Evolutionary conservation across 1,140 invertebrate genomes (phyloP).

Genomic region (Polyergus mexicanus): DNA sequence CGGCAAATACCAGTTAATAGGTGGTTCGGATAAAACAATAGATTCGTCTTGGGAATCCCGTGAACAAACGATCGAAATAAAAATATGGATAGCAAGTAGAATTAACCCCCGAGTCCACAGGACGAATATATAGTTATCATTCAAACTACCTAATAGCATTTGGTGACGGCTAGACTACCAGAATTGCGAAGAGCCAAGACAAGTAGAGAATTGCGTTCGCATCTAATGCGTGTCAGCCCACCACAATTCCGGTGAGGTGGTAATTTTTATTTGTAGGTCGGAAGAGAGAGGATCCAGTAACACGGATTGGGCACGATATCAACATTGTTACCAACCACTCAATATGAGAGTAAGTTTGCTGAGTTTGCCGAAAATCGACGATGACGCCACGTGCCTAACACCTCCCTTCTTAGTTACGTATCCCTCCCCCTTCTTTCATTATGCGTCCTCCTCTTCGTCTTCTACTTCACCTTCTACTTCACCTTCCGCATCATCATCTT

Average conservation of each 20-base stretch:
- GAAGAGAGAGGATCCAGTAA: slow-evolving; percentile 75
- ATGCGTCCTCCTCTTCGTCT: slow-evolving; percentile 87
- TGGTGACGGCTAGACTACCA: slow-evolving; percentile 84
- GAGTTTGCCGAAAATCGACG: slow-evolving; percentile 82
- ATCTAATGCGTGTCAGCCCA: slow-evolving; percentile 79
- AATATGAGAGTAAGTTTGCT: slow-evolving; percentile 86
- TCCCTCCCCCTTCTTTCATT: slow-evolving; percentile 84
- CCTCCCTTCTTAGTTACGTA: slow-evolving; percentile 85
- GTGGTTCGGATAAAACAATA: slow-evolving; percentile 81
- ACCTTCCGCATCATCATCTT: slow-evolving; percentile 87
- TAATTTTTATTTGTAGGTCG: slow-evolving; percentile 79
- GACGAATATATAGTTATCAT: slow-evolving; percentile 81
- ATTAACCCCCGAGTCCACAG: slow-evolving; percentile 48
- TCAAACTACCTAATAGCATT: slow-evolving; percentile 85
- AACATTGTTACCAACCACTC: slow-evolving; percentile 86
- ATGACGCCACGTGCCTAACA: slow-evolving; percentile 77
- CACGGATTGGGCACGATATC: slow-evolving; percentile 82
- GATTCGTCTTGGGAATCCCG: slow-evolving; percentile 74
- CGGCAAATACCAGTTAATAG: slow-evolving; percentile 84
- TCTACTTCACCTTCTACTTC: slow-evolving; percentile 88
- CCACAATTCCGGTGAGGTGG: slow-evolving; percentile 84
- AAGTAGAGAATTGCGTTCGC: slow-evolving; percentile 76
- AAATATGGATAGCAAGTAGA: slow-evolving; percentile 56
- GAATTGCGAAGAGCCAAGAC: slow-evolving; percentile 82
- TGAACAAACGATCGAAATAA: slow-evolving; percentile 36